Evolutionary conservation across 2,113 vertebrate genomes (phyloP), one percentile per base, ranked within the genome.

Genomic region (Notarius quadriscutis): DNA sequence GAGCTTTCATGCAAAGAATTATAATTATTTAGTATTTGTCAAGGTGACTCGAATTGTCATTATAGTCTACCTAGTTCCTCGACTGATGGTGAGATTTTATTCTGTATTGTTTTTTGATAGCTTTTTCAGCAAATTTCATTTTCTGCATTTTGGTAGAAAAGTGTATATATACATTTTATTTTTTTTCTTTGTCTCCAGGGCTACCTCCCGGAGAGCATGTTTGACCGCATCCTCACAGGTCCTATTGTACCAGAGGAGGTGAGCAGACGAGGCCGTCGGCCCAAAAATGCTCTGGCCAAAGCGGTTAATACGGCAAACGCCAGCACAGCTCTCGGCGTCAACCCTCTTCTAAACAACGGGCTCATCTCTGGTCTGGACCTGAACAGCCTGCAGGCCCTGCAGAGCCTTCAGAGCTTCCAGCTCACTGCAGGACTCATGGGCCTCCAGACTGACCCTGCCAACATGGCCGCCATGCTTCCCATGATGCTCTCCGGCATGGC

Each of bases 201-300:
- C 2, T 99, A 98, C 92, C 97, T 99, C 82, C 98, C 98, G 2
- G 98, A 97, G 89, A 98, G 95, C 22, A 99, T 99, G 98, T 99
- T 96, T 83, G 98, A 99, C 87, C 96, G 98, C 2, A 99, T 99
- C 92, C 95, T 99, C 79, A 99, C 98, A 0, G 98, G 98, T 50
- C 98, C 98, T 10, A 97, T 99, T 14, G 97, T 99, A 89, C 96
- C 98, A 0, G 98, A 99, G 83, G 98, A 99, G 93, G 98, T 99
- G 55, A 99, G 98, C 92, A 94, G 98, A 25, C 92, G 98, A 25
- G 98, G 98, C 7, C 92, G 98, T n/a, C 96, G 98, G 87, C 98
- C 98, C 50, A 99, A 99, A 90, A 99, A 97, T 18, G 97, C 97
- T 82, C 89, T 96, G 63, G 95, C 95, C 0, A 99, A 97, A 94